Conservation (phyloP, 30 jellyfish, hydroid and myxozoan species). For the Cassiopea andromeda region DNA sequence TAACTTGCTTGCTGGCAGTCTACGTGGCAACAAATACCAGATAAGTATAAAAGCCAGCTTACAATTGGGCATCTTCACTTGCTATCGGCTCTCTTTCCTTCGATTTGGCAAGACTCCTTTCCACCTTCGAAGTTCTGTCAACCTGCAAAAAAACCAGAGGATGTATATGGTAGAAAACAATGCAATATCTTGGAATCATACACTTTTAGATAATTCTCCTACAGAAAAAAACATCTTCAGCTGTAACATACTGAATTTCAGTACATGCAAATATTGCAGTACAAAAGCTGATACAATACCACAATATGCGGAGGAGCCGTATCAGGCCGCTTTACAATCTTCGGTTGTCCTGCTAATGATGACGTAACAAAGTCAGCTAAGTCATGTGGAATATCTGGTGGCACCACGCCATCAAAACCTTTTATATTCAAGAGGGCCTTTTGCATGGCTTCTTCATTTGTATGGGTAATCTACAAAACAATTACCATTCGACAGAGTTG, state of each 20-base stretch:
- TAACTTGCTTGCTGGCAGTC: neutral
- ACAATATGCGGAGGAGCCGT: conserved; percentile 67
- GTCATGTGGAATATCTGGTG: conserved; percentile 67
- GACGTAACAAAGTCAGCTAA: conserved; percentile 4
- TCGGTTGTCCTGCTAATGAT: neutral
- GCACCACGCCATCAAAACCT: conserved; percentile 36
- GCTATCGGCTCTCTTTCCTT: neutral
- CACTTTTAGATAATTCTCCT: too few species aligned
- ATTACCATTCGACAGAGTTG: neutral
- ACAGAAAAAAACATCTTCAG: neutral
- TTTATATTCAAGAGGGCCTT: conserved; percentile 12
- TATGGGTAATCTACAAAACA: neutral
- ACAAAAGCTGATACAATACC: neutral
- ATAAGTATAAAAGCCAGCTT: neutral
- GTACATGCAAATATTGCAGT: neutral
- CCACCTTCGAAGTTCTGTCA: conserved; percentile 8
- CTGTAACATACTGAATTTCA: neutral
- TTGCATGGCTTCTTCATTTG: neutral
- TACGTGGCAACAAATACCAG: neutral
- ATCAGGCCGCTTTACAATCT: conserved; percentile 48
- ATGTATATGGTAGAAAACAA: too few species aligned
- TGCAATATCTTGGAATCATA: too few species aligned
- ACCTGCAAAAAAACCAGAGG: neutral
- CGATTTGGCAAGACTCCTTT: conserved; percentile 1
- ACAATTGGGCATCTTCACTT: neutral